These are phyloP conservation scores for Brachionus asplanchnoidis DNA, from an alignment of 1,140 invertebrate genomes.

Conservation along the genomic window DNA sequence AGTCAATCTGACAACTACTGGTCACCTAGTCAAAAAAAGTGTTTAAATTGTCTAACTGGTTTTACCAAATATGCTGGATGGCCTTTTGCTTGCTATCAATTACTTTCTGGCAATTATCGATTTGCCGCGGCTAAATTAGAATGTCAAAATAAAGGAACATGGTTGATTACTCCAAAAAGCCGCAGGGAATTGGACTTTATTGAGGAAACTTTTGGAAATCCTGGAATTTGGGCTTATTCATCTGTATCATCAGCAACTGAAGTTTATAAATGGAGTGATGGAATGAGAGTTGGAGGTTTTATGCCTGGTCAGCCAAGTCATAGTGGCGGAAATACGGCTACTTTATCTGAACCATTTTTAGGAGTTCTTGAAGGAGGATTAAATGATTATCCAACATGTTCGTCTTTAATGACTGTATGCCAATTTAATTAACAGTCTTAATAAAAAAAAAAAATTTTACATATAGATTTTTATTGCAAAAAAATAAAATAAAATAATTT, in stretches of 20 bases:
- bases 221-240: not conserved
- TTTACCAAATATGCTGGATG: not conserved
- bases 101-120: not conserved
- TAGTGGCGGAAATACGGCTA: not conserved
- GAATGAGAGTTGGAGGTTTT: not conserved
- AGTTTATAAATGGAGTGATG: not conserved
- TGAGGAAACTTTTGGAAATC: not conserved
- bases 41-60: not conserved
- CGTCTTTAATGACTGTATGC: too few relatives aligned
- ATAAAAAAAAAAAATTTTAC: too few relatives aligned
- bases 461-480: too few relatives aligned
- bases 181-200: not conserved
- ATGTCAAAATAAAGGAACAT: not conserved
- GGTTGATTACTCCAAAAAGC: not conserved
- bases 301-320: not conserved
- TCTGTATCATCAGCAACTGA: not conserved
- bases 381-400: too few relatives aligned
- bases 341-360: too few relatives aligned
- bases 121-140: not conserved
- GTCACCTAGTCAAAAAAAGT: not conserved
- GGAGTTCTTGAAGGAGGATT: too few relatives aligned
- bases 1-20: not conserved
- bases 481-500: too few relatives aligned
- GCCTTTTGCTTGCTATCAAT: not conserved
- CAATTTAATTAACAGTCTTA: too few relatives aligned